phyloP scores from a whole-genome alignment of 2,113 vertebrate genomes.

The Neogale vison region DNA sequence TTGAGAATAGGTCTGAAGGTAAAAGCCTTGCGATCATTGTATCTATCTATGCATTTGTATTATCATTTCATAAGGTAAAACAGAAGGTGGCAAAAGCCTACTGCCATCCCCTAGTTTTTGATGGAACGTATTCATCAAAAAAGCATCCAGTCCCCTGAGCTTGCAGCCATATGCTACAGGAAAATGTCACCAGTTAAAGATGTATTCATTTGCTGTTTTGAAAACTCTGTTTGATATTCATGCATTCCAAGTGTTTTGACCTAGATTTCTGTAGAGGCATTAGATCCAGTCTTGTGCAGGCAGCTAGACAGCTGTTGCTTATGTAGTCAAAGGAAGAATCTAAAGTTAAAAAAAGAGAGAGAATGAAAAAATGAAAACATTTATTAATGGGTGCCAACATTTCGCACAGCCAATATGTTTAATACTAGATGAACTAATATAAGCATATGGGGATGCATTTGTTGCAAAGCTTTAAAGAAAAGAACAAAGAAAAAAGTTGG shows the following conservation, averaged over 20 bases:
- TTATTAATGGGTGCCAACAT: conserved; percentile 92
- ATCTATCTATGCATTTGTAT: conserved; percentile 87
- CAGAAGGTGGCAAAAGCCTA: conserved; percentile 94
- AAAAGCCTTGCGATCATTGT: conserved; percentile 80
- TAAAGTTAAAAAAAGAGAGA: conserved; percentile 84
- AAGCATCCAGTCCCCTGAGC: conserved; percentile 96
- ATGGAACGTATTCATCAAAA: conserved; percentile 97
- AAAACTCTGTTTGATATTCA: conserved; percentile 96
- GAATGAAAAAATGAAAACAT: conserved; percentile 90
- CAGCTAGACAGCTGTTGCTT: conserved; percentile 92
- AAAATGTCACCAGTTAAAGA: conserved; percentile 99
- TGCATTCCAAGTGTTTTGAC: conserved; percentile 93
- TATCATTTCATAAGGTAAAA: conserved; percentile 97
- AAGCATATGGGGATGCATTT: conserved; percentile 92
- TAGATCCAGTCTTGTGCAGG: conserved; percentile 90
- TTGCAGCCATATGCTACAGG: conserved; percentile 94
- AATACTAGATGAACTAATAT: conserved; percentile 92
- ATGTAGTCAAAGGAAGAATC: conserved; percentile 90
- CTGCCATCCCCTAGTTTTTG: conserved; percentile 91
- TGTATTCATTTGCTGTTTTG: conserved; percentile 96
- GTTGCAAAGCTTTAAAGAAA: conserved; percentile 90
- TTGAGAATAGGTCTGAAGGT: conserved; percentile 82
- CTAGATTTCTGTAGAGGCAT: conserved; percentile 90
- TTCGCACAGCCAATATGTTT: conserved; percentile 91
- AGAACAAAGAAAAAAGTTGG: conserved; percentile 90